Evolutionary conservation across 2,888 invertebrate species (phyloP).

Genomic region (Drosophila neonasuta): DNA sequence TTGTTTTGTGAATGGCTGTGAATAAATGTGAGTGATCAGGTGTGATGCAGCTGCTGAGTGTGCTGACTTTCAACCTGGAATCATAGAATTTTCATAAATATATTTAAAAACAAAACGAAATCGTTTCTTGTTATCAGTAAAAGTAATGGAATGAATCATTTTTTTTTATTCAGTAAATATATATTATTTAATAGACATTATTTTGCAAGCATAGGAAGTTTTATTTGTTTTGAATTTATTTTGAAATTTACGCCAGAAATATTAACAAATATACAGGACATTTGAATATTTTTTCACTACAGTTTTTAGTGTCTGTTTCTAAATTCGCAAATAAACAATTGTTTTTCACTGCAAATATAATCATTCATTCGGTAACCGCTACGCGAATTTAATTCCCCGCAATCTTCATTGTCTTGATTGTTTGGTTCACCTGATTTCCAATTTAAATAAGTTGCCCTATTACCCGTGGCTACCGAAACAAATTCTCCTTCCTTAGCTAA

Average conservation of each 20-base stretch:
- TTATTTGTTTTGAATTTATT: too few relatives aligned
- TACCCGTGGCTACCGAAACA: slow-evolving; percentile 6
- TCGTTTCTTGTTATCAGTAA: too few relatives aligned
- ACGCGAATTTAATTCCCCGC: background rate
- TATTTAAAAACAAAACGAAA: too few relatives aligned
- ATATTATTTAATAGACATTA: too few relatives aligned
- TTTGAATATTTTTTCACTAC: too few relatives aligned
- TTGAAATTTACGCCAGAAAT: too few relatives aligned
- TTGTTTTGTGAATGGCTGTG: background rate
- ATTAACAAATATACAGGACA: too few relatives aligned
- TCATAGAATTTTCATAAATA: too few relatives aligned
- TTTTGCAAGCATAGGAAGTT: too few relatives aligned
- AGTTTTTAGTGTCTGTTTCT: background rate
- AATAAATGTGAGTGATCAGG: slow-evolving; percentile 35
- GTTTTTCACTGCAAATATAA: background rate
- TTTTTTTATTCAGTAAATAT: too few relatives aligned
- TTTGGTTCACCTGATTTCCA: background rate
- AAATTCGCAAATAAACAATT: slow-evolving; percentile 3
- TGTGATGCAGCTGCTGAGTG: slow-evolving; percentile 37
- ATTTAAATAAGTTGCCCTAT: background rate
- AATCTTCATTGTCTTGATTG: background rate
- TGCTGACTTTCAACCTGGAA: too few relatives aligned
- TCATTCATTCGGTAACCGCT: slow-evolving; percentile 7
- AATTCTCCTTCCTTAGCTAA: slow-evolving; percentile 3
- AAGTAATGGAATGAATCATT: too few relatives aligned